phyloP scores from a whole-genome alignment of 2,888 invertebrate species.

The Pantelozetes paolii region DNA sequence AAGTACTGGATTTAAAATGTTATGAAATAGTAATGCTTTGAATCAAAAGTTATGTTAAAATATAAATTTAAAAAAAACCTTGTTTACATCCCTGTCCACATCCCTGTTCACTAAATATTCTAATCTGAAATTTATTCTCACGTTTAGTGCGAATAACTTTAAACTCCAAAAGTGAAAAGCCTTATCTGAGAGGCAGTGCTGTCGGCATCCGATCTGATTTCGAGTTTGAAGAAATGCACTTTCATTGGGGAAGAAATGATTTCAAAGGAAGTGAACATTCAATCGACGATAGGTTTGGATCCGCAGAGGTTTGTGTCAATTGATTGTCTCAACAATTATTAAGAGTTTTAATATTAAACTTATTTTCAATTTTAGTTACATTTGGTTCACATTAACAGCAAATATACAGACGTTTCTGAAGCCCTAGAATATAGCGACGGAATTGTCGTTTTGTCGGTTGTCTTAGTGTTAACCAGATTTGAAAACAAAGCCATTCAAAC shows the following conservation, averaged over 20 bases:
- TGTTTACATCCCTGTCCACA: too few relatives aligned
- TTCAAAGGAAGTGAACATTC: slow-evolving; percentile 15
- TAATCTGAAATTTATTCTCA: not conserved
- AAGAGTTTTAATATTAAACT: not conserved
- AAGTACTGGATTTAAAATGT: too few relatives aligned
- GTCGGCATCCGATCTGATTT: not conserved
- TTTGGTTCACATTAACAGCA: slow-evolving; percentile 19
- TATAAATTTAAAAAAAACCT: too few relatives aligned
- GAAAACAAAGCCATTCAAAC: not conserved
- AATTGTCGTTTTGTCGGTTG: not conserved
- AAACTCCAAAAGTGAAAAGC: not conserved
- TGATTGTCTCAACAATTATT: not conserved
- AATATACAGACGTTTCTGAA: not conserved
- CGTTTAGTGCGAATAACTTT: not conserved
- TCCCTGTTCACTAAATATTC: not conserved
- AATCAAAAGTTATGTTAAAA: too few relatives aligned
- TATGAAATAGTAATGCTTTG: too few relatives aligned
- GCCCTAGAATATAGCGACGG: not conserved
- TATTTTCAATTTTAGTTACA: slow-evolving; percentile 14
- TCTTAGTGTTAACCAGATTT: not conserved
- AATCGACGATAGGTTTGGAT: not conserved
- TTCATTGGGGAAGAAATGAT: slow-evolving; percentile 18
- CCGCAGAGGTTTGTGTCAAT: not conserved
- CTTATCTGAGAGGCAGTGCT: not conserved
- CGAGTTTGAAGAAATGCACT: not conserved